Percentiles rank a stretch among this genome's conserved stretches.
Conservation (phyloP, 2,888 invertebrate species). For the Leptinotarsa haldemani region DNA sequence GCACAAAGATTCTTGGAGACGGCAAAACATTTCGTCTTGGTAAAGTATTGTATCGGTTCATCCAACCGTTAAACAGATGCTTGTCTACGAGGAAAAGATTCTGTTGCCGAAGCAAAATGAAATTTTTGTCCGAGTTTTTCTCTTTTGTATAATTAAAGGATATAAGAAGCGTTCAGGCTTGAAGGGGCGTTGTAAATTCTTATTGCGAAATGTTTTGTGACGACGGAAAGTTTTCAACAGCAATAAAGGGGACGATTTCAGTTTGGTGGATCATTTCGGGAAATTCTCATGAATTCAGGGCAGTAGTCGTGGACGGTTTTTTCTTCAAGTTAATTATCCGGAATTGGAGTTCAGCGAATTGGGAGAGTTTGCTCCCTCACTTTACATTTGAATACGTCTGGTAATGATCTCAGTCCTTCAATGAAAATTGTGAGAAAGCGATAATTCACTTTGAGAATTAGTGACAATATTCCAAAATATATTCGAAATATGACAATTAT, state of each 20-base stretch:
- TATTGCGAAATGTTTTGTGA: constrained; percentile 13
- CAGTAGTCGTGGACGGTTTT: neutral
- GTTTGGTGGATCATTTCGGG: neutral
- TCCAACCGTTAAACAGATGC: constrained; percentile 11
- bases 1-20: constrained; percentile 4
- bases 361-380: no score
- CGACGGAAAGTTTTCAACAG: constrained; percentile 10
- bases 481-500: no score
- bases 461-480: no score
- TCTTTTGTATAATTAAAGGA: constrained; percentile 4
- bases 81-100: constrained; percentile 1
- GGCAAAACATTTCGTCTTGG: constrained; percentile 16
- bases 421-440: no score
- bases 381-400: no score
- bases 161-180: constrained; percentile 3
- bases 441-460: no score
- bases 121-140: neutral
- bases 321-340: neutral
- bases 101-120: neutral
- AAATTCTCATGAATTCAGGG: constrained; percentile 1
- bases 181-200: constrained; percentile 12
- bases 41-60: neutral
- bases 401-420: no score
- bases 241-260: neutral
- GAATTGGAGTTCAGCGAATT: no score